Evolutionary conservation across 2,113 vertebrate genomes (phyloP).

Genomic region (Coryphaenoides rupestris): DNA sequence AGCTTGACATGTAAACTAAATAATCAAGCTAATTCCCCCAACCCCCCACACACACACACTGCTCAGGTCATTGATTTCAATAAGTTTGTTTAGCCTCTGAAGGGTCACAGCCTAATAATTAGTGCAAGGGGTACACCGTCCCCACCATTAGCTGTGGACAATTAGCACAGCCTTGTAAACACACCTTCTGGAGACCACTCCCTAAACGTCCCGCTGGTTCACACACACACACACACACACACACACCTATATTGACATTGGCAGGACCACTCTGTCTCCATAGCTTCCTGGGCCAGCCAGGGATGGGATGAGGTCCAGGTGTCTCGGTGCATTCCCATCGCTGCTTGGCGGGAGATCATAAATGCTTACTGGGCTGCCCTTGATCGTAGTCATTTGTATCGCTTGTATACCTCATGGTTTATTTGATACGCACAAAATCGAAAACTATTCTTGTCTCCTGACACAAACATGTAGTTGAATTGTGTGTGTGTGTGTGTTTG

Average conservation of each 20-base stretch:
- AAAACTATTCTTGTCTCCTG: too few relatives aligned
- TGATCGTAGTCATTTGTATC: too few relatives aligned
- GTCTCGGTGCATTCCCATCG: background rate
- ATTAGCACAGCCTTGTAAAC: conserved; percentile 56
- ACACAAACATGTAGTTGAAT: too few relatives aligned
- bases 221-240: too few relatives aligned
- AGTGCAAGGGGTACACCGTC: conserved; percentile 29
- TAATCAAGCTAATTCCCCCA: too few relatives aligned
- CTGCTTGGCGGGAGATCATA: conserved; percentile 23
- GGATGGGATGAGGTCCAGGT: conserved; percentile 50
- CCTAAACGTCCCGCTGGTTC: conserved; percentile 36
- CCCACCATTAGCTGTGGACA: conserved; percentile 50
- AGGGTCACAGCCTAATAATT: conserved; percentile 41
- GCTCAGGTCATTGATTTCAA: conserved; percentile 3
- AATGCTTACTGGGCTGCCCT: conserved; percentile 42
- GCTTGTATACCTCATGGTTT: too few relatives aligned
- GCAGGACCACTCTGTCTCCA: conserved; percentile 31
- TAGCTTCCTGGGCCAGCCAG: conserved; percentile 22
- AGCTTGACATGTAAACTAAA: too few relatives aligned
- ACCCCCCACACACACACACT: background rate
- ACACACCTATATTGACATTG: conserved; percentile 72
- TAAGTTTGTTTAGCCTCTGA: conserved; percentile 36
- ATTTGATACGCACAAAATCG: too few relatives aligned
- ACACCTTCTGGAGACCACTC: conserved; percentile 47
- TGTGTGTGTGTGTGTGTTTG: too few relatives aligned